Evolutionary conservation across 1,140 invertebrate genomes (phyloP).

Genomic region (Eurosta solidaginis): DNA sequence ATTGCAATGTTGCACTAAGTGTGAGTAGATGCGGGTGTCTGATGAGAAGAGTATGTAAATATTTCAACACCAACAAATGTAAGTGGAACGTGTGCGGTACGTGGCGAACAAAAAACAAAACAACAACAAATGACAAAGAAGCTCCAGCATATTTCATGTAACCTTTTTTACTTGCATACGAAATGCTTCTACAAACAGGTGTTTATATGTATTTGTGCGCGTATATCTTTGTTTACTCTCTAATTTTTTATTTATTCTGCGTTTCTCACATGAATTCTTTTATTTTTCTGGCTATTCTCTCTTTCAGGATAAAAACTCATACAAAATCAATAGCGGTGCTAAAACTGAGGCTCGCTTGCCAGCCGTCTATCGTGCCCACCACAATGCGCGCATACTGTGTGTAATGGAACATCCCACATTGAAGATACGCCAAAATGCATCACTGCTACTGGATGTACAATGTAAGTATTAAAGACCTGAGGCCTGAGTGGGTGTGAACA

Average conservation of each 20-base stretch:
- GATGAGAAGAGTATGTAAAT: neutral
- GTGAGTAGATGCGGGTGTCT: neutral
- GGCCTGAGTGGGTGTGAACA: neutral
- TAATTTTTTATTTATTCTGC: neutral
- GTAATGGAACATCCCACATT: conserved; percentile 74
- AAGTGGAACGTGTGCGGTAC: neutral
- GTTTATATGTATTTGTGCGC: neutral
- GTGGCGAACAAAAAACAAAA: neutral
- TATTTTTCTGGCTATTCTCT: neutral
- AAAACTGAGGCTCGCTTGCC: conserved; percentile 69
- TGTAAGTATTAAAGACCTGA: conserved; percentile 67
- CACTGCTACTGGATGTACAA: conserved; percentile 77
- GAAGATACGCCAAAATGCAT: conserved; percentile 70
- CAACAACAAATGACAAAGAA: too few relatives aligned
- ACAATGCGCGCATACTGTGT: conserved; percentile 76
- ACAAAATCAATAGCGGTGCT: conserved; percentile 63
- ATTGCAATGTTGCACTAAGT: neutral
- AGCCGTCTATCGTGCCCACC: conserved; percentile 71
- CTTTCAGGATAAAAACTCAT: conserved; percentile 56
- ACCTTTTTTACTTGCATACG: conserved; percentile 21
- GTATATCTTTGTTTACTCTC: neutral
- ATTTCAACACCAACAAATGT: conserved; percentile 13
- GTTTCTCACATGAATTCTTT: neutral
- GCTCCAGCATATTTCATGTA: conserved; percentile 9
- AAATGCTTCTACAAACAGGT: neutral